Percentiles rank a stretch among this genome's conserved stretches.
phyloP scores from a whole-genome alignment of 1,140 invertebrate genomes.

The Zaprionus davidi region DNA sequence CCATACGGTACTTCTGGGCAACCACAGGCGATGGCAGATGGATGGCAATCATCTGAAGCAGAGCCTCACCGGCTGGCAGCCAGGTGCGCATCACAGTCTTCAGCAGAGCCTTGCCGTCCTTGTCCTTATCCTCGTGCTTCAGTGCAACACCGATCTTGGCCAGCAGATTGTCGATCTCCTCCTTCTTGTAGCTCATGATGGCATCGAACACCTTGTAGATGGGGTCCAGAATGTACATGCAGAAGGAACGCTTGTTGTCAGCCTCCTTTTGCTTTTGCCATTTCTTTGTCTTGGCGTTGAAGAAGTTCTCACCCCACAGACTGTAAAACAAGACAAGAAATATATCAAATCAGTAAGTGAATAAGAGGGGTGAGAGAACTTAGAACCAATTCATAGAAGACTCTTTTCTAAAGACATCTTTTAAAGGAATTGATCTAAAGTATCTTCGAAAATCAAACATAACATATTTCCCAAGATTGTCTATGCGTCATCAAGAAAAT shows the following conservation, averaged over 20 bases:
- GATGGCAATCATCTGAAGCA: constrained; percentile 99
- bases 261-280: constrained; percentile 96
- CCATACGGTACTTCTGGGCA: constrained; percentile 99
- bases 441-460: too few relatives aligned
- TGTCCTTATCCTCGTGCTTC: constrained; percentile 97
- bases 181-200: constrained; percentile 99
- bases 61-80: constrained; percentile 99
- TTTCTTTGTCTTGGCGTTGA: constrained; percentile 98
- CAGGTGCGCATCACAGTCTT: constrained; percentile 99
- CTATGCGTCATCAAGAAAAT: background rate
- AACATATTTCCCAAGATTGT: background rate
- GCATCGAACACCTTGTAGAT: constrained; percentile 99
- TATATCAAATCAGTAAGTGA: background rate
- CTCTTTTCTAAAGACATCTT: background rate
- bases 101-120: constrained; percentile 95
- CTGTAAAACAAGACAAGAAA: constrained; percentile 34
- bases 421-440: background rate
- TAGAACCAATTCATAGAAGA: background rate
- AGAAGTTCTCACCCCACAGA: constrained; percentile 99
- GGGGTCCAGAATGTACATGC: constrained; percentile 99
- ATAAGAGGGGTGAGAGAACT: background rate
- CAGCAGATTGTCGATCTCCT: constrained; percentile 94
- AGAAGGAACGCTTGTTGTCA: constrained; percentile 98
- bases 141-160: constrained; percentile 96
- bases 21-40: constrained; percentile 99